A percentile compares a stretch with the other conserved stretches of the same genome.
Evolutionary conservation across 1,140 invertebrate genomes (phyloP).

Genomic region (Orchestia grillus): DNA sequence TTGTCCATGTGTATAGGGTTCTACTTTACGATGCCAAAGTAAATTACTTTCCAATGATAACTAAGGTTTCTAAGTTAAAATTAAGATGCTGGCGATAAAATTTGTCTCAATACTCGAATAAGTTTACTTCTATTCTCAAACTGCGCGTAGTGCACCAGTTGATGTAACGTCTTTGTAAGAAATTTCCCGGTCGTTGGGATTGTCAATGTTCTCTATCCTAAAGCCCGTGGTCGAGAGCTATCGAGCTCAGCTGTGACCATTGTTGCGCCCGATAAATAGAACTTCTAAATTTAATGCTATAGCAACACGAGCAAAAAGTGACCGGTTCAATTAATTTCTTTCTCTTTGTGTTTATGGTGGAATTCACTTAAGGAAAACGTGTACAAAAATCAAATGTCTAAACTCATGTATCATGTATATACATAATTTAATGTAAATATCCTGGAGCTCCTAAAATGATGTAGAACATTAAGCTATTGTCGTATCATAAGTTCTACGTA

Average conservation of each 20-base stretch:
- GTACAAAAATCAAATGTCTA: neutral
- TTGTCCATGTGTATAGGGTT: neutral
- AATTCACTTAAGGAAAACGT: neutral
- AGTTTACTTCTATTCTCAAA: neutral
- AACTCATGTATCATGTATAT: neutral
- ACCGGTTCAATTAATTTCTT: neutral
- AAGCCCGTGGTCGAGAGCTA: neutral
- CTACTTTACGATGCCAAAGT: neutral
- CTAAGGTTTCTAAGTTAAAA: neutral
- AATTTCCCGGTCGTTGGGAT: neutral
- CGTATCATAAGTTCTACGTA: neutral
- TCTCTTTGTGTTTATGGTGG: neutral
- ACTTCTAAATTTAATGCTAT: neutral
- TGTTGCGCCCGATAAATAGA: neutral
- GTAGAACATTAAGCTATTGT: neutral
- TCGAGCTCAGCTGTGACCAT: neutral
- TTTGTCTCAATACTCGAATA: neutral
- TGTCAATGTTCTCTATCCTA: neutral
- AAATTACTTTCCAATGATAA: neutral
- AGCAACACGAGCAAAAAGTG: neutral
- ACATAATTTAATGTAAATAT: neutral
- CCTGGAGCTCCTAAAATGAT: neutral
- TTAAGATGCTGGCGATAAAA: neutral
- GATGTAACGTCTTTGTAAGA: neutral
- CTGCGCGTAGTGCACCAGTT: neutral